phyloP scores from a whole-genome alignment of 2,888 invertebrate species.

The Microctonus brassicae region DNA sequence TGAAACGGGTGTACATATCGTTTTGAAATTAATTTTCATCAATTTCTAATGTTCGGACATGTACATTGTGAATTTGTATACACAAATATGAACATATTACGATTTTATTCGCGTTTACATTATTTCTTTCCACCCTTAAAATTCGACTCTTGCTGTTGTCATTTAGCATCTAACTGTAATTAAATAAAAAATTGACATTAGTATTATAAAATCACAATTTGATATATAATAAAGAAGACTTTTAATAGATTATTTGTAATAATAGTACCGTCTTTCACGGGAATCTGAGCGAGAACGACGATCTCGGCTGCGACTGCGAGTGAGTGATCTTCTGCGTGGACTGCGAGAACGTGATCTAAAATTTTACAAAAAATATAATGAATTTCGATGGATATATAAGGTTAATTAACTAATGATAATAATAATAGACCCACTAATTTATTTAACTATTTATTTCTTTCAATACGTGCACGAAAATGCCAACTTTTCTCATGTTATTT shows the following conservation, averaged over 20 bases:
- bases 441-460: too few relatives aligned
- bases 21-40: not conserved
- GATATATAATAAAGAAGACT: not conserved
- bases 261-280: slow-evolving; percentile 65
- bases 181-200: not conserved
- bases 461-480: too few relatives aligned
- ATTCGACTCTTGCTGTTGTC: not conserved
- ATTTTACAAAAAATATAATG: slow-evolving; percentile 42
- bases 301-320: slow-evolving; percentile 67
- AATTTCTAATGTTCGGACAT: not conserved
- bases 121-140: not conserved
- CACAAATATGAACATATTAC: not conserved
- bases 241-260: not conserved
- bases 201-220: not conserved
- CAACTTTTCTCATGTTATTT: too few relatives aligned
- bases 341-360: slow-evolving; percentile 67
- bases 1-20: not conserved
- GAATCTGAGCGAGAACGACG: slow-evolving; percentile 68
- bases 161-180: not conserved
- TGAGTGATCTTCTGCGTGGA: slow-evolving; percentile 65
- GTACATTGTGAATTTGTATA: not conserved
- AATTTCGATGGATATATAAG: too few relatives aligned
- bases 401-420: not conserved
- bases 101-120: not conserved
- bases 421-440: not conserved